Evolutionary conservation across 2,797 vertebrate species (phyloP), one percentile per base, ranked within the genome.

Genomic region (Pagetopsis macropterus): DNA sequence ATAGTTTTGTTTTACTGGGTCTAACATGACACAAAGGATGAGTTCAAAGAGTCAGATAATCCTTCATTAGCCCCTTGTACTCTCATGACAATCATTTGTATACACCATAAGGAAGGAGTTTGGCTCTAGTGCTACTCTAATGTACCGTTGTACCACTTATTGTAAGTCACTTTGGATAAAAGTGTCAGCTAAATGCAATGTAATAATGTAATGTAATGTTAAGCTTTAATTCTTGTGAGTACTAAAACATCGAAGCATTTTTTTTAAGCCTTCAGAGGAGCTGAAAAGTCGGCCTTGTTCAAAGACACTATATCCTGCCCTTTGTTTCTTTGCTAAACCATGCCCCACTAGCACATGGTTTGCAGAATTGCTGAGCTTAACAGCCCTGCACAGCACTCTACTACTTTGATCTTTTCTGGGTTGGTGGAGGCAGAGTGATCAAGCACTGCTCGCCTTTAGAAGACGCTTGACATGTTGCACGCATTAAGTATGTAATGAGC

Each of bases 321-420:
- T 87, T 87, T 89, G 75, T 88, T 87, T 85, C 83, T 73, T 70
- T 84, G 70, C 75, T 84, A 77, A 79, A 82, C 78, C 70, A 5
- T 56, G 79, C 67, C 65, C 70, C 76, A 74, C 63, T 77, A 71
- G 85, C 74, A 64, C 79, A 78, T 60, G 66, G 49, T 84, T 72
- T 76, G 75, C 69, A 84, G 72, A 84, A 81, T 37, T 27, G 60
- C 72, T 41, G 62, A 0, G n/a, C 70, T 75, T 86, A 78, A 79
- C 62, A 76, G 70, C 70, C 27, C 70, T 14, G 68, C 74, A 75
- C 76, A 84, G 73, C 85, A 70, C 76, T 75, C 54, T 45, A 33
- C 55, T 19, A 16, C 84, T 84, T 84, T 89, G 82, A 90, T 89
- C 72, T 78, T 74, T 79, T 73, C 56, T 55, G 17, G 17, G 59